Evolutionary conservation across 2,797 vertebrate genomes (phyloP), one percentile per base, ranked within the genome.

Genomic region (Leptatherina wallacei): DNA sequence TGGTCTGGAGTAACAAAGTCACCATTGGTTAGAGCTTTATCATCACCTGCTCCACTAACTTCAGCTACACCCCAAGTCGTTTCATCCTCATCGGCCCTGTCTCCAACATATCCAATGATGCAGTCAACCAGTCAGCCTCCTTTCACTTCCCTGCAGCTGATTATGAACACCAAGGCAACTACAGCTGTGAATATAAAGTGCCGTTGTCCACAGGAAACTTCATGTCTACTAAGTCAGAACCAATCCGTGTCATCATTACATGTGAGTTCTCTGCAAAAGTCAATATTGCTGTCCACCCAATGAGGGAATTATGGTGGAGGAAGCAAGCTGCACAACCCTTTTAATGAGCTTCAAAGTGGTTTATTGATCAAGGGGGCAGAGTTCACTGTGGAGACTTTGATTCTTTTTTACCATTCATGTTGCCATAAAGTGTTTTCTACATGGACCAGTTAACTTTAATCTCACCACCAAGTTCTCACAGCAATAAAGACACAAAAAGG

Each of bases 131-230:
- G 14, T 82, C 80, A 11, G 66, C 80, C 7, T 44, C 61, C 47
- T 90, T 88, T 67, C 3, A 30, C 30, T 88, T 89, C 57, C 61
- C 78, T 65, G 61, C 12, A 6, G 80, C 84, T 8, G 75, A 85
- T 47, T 67, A 55, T 58, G 8, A 64, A 47, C 40, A 90, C 24
- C 65, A 85, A 59, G 89, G 85, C 60, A 81, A 85, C 75, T 92
- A 92, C 77, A 90, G 81, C 64, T 91, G 91, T 67, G 54, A 62
- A 55, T 87, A 88, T 68, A 24, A 71, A 35, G 78, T 88, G 9
- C 35, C 18, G 0, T 44, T 85, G 36, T 80, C 75, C 12, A 22
- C 55, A n/a, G 24, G 2, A 35, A 61, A 4, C 6, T 49, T n/a
- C 42, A 55, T 0, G 6, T 89, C 82, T 7, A 7, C 3, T 0